Base-by-base conservation (phyloP, 1,140 invertebrate species). In the Penaeus indicus region DNA sequence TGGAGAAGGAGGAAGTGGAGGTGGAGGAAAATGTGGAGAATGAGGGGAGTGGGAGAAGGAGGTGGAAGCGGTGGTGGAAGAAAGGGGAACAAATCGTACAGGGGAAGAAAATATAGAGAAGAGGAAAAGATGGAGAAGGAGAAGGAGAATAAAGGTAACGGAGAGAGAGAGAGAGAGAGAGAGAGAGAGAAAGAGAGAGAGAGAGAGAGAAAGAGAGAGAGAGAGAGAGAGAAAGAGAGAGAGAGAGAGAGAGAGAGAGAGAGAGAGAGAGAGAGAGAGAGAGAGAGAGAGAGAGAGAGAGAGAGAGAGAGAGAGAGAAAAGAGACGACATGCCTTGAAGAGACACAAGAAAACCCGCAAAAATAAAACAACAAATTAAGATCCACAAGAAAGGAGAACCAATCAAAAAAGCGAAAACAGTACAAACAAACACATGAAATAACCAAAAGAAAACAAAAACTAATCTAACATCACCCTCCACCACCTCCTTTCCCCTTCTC, bases 141-240 rank as follows among this genome's bases (percentile, higher is more conserved):
- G 63, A 64, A 64, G n/a, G n/a, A n/a, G n/a, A n/a, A n/a, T n/a
- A n/a, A n/a, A n/a, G n/a, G n/a, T 18, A n/a, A 64, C 16, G n/a
- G 63, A 64, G 63, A 64, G 63, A 64, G 63, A 64, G n/a, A 64
- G 63, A 64, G 63, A n/a, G n/a, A n/a, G n/a, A 64, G n/a, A n/a
- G n/a, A n/a, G n/a, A n/a, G n/a, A n/a, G n/a, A n/a, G n/a, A n/a
- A 64, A 64, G n/a, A n/a, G n/a, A n/a, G 63, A 64, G 63, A 64
- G 63, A 64, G 63, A 64, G 63, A 64, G n/a, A 64, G 63, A 64
- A n/a, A n/a, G 63, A 64, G 63, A 64, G n/a, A 64, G 63, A 64
- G 63, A 64, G 63, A 64, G 63, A 64, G 63, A 64, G n/a, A 64
- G 63, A 64, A n/a, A 64, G n/a, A 64, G 63, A 64, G 63, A 64